Percentiles rank a stretch among this genome's conserved stretches.
Evolutionary conservation across 2,797 vertebrate genomes (phyloP).

Genomic region (Oreochromis grahami): DNA sequence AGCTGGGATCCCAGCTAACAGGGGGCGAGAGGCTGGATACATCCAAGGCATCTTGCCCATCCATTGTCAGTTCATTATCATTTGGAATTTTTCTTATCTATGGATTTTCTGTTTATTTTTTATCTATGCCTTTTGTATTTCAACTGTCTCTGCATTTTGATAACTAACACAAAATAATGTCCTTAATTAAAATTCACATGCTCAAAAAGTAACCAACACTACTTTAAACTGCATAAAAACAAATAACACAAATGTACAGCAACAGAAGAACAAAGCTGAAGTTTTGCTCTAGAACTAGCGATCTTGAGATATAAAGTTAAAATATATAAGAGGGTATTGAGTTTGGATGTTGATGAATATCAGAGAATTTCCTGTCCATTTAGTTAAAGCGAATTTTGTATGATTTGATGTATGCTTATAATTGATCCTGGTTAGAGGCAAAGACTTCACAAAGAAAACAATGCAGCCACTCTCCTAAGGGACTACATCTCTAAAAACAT

Average conservation of each 20-base stretch:
- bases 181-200: background rate
- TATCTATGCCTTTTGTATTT: background rate
- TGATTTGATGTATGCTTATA: background rate
- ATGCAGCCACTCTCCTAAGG: slow-evolving; percentile 4
- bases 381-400: slow-evolving; percentile 8
- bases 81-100: background rate
- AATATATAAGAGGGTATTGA: background rate
- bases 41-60: background rate
- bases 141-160: background rate
- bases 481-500: slow-evolving; percentile 24
- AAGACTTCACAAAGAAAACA: slow-evolving; percentile 32
- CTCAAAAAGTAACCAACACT: background rate
- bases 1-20: background rate
- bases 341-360: background rate
- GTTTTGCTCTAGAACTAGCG: background rate
- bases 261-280: background rate
- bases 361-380: slow-evolving; percentile 2
- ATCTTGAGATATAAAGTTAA: background rate
- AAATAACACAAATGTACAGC: background rate
- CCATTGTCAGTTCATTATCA: background rate
- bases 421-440: slow-evolving; percentile 4
- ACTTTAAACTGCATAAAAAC: background rate
- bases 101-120: background rate
- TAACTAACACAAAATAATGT: background rate
- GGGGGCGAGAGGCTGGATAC: background rate